These are phyloP conservation scores for Scopus umbretta DNA, from an alignment of 2,113 vertebrate genomes.

Conservation along the genomic window DNA sequence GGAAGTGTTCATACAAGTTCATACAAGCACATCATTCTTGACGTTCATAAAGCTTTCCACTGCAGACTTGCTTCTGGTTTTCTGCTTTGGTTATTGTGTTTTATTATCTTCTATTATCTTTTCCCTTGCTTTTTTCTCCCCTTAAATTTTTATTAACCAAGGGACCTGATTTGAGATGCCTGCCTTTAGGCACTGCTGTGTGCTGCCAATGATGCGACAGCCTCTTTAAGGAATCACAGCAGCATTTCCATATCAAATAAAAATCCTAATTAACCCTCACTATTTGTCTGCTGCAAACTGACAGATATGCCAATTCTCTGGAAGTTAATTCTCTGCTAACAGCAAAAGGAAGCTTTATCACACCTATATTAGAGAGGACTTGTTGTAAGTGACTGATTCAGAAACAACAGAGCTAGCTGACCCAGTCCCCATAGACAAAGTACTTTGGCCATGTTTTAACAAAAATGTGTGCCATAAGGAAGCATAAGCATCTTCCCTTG, in stretches of 20 bases:
- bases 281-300: background rate
- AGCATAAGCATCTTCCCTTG: background rate
- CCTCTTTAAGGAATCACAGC: constrained; percentile 18
- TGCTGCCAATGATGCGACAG: background rate
- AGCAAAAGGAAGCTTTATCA: constrained; percentile 12
- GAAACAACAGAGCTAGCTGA: background rate
- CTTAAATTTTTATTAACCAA: constrained; percentile 37
- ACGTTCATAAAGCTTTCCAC: background rate
- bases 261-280: background rate
- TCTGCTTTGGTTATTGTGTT: background rate
- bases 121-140: background rate
- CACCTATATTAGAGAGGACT: background rate
- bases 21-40: background rate
- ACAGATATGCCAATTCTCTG: background rate
- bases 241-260: constrained; percentile 32
- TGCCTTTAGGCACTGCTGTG: constrained; percentile 20
- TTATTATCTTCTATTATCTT: background rate
- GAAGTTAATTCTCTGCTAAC: background rate
- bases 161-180: background rate
- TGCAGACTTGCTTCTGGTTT: background rate
- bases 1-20: background rate
- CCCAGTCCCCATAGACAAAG: background rate
- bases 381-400: background rate
- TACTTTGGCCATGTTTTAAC: background rate
- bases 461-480: background rate